A percentile compares a stretch with the other conserved stretches of the same genome.
These are phyloP conservation scores for Penaeus monodon DNA, from an alignment of 2,888 invertebrate genomes.

Conservation along the genomic window DNA sequence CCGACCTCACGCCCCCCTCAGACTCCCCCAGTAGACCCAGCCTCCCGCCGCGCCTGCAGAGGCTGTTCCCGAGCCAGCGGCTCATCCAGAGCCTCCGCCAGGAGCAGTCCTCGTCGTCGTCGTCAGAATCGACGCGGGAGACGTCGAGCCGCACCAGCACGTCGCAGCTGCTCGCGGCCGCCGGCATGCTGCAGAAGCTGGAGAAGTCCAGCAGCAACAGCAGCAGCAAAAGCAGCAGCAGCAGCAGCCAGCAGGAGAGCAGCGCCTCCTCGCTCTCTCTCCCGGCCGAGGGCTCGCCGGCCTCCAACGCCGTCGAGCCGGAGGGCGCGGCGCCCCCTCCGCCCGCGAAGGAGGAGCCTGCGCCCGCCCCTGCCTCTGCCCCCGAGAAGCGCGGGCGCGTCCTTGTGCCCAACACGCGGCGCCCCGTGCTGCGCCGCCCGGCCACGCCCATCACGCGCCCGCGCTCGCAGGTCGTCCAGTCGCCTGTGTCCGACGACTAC, in stretches of 20 bases:
- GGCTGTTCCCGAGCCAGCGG: slow-evolving; percentile 27
- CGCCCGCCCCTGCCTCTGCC: neutral
- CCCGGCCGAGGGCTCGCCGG: neutral
- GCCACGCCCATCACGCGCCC: slow-evolving; percentile 8
- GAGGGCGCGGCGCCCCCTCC: neutral
- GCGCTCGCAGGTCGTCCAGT: slow-evolving; percentile 62
- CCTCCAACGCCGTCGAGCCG: neutral
- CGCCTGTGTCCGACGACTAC: slow-evolving; percentile 67
- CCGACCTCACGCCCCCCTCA: slow-evolving; percentile 4
- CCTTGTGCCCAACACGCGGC: neutral
- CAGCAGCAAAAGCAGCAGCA: neutral
- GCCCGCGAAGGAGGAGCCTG: neutral
- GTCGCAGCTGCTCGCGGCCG: neutral
- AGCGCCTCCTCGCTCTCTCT: neutral
- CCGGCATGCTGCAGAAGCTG: slow-evolving; percentile 4
- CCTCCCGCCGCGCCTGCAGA: slow-evolving; percentile 31
- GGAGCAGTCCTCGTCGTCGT: neutral
- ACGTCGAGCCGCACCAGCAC: neutral
- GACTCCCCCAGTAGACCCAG: neutral
- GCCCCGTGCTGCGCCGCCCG: slow-evolving; percentile 22
- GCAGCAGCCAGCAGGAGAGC: slow-evolving; percentile 1
- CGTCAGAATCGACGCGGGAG: neutral
- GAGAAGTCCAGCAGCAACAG: slow-evolving; percentile 23
- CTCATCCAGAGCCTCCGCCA: neutral
- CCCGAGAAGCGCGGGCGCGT: slow-evolving; percentile 15